These are phyloP conservation scores for Gisinianus flammeolus DNA, from an alignment of 2,888 invertebrate species.

Conservation along the genomic window DNA sequence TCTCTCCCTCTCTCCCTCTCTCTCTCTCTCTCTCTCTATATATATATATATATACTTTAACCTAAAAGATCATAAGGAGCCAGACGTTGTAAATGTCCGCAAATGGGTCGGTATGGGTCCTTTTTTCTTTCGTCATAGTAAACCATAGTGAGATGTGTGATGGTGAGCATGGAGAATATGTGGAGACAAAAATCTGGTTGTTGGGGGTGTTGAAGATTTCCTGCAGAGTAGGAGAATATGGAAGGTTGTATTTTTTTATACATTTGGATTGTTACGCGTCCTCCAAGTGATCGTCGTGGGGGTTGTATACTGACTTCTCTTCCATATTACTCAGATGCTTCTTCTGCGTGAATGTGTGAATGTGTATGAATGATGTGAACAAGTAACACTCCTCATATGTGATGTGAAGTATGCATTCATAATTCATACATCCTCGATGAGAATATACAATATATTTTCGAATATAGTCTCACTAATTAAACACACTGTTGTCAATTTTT, in stretches of 20 bases:
- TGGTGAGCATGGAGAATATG: neutral
- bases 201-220: slow-evolving; percentile 30
- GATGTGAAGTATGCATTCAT: neutral
- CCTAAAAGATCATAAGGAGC: slow-evolving; percentile 2
- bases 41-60: no score
- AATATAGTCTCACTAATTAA: neutral
- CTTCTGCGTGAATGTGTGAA: neutral
- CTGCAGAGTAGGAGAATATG: slow-evolving; percentile 9
- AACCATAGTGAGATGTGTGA: neutral
- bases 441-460: no score
- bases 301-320: neutral
- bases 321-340: neutral
- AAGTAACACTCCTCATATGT: neutral
- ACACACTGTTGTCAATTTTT: neutral
- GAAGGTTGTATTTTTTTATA: neutral
- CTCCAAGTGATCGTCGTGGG: slow-evolving; percentile 18
- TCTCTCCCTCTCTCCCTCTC: neutral
- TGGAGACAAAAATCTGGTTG: slow-evolving; percentile 7
- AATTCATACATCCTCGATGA: neutral
- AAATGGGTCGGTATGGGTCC: slow-evolving; percentile 23
- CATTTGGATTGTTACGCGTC: slow-evolving; percentile 12
- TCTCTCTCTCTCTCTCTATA: neutral
- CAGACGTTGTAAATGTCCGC: slow-evolving; percentile 16
- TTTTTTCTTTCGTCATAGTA: neutral
- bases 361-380: neutral